Evolutionary conservation across 2,888 invertebrate species (phyloP), one percentile per base, ranked within the genome.

Genomic region (Pyrocoelia pectoralis): DNA sequence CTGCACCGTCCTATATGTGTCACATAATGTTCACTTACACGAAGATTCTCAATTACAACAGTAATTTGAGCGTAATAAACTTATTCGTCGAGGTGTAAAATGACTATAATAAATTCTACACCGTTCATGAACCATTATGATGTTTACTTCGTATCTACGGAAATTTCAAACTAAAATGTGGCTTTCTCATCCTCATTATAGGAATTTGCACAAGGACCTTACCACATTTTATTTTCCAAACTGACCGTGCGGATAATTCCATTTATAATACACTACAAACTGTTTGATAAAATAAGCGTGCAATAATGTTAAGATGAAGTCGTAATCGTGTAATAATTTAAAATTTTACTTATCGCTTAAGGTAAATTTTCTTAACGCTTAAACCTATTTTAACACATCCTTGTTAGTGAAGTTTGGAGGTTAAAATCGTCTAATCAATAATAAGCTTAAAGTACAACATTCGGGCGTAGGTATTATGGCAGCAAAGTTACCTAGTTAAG

Each of bases 141-240:
- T 61, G 56, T 57, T 62, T 62, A 62, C 56, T 24, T 49, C 57
- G 24, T 28, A 40, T 57, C 48, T 56, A 41, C 28, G 51, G 50
- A 56, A 61, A 43, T 51, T 61, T 54, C 51, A 43, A 29, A 46
- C 15, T 43, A 15, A 43, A 43, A 43, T 43, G 41, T 43, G 41
- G 41, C 1, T 13, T 13, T 43, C 41, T 15, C 8, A 8, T 43
- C 1, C 41, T 43, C 41, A 43, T 43, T 43, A 43, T 24, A 24
- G 4, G 4, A 4, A 43, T 12, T 33, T 33, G 33, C 33, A 33
- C 33, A 24, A 24, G 24, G 24, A 24, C 8, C 8, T 24, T 24
- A 24, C 3, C 24, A 24, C 24, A 3, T 24, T 24, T 24, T 24
- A 24, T 24, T 24, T 24, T 33, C n/a, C 2, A 33, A 33, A n/a